Evolutionary conservation across 2,888 invertebrate genomes (phyloP), one percentile per base, ranked within the genome.

Genomic region (Trypoxylon attenuatum): DNA sequence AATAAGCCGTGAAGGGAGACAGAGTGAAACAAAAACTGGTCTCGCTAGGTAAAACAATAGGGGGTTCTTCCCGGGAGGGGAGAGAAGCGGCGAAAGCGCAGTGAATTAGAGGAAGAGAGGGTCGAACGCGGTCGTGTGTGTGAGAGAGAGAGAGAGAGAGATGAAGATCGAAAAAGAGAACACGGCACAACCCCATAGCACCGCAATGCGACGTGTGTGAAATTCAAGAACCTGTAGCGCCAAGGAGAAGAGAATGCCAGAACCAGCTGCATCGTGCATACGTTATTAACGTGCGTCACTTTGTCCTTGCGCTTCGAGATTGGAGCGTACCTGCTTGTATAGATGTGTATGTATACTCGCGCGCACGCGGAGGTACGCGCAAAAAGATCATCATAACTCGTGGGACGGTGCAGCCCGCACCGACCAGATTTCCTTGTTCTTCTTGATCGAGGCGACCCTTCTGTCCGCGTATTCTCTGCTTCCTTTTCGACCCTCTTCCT

Each of bases 21-120:
- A 58, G 76, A 79, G 78, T 76, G 81, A 83, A 82, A 81, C 79
- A 85, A 84, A 85, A 85, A 85, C 84, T 85, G 82, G 85, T 85
- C 84, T 82, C 72, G 80, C 83, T 70, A 75, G 77, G 79, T 84
- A 85, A 85, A 84, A 85, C 85, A 85, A 85, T 83, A 79, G 71
- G 61, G 76, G 73, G 58, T 64, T 71, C 60, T 57, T 71, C 67
- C 42, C 50, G 21, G 16, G 46, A 51, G 68, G 52, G 57, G 69
- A 69, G 51, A 50, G 45, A 61, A 53, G 41, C 43, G 39, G 49
- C 55, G 55, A 67, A 63, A 71, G 60, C 50, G 53, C 42, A 23
- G 45, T 15, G 54, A 54, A 52, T 41, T 45, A 56, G 47, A 43
- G 46, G 29, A 33, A 54, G 23, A 42, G 16, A 49, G 64, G 71